Conservation (phyloP, 1,140 invertebrate species). For the Vanessa tameamea region DNA sequence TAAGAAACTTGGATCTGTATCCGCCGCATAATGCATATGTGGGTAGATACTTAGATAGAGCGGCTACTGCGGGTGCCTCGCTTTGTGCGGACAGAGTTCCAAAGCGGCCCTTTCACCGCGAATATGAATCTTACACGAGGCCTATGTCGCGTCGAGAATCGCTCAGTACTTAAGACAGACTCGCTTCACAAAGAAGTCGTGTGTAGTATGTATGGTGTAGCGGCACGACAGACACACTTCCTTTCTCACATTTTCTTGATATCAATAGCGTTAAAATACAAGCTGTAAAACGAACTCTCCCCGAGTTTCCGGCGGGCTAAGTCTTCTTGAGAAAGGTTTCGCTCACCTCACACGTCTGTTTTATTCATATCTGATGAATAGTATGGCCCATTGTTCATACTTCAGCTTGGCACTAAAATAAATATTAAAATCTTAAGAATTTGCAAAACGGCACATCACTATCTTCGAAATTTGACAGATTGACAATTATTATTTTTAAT, state of each 20-base stretch:
- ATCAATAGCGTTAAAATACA: constrained; percentile 75
- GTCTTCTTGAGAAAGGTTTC: constrained; percentile 61
- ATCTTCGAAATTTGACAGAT: constrained; percentile 50
- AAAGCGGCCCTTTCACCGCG: constrained; percentile 69
- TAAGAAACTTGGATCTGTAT: constrained; percentile 79
- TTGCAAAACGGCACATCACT: constrained; percentile 49
- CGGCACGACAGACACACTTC: constrained; percentile 75
- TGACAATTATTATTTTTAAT: constrained; percentile 38
- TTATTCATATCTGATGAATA: constrained; percentile 41
- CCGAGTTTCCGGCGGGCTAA: constrained; percentile 64
- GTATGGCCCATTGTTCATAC: constrained; percentile 36
- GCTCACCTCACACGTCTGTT: constrained; percentile 47
- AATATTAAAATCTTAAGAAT: constrained; percentile 26
- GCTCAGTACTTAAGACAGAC: constrained; percentile 52
- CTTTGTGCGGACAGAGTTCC: constrained; percentile 71
- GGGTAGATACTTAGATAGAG: constrained; percentile 73
- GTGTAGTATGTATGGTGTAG: constrained; percentile 68
- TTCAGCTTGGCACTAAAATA: constrained; percentile 28
- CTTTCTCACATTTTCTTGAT: constrained; percentile 80
- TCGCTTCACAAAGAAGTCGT: constrained; percentile 66
- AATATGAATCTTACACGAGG: constrained; percentile 74
- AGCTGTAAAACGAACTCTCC: constrained; percentile 71
- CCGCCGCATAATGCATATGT: constrained; percentile 75
- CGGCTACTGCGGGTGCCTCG: constrained; percentile 76
- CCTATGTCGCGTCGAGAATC: constrained; percentile 64